Conservation (phyloP, 1,140 invertebrate species). For the Dolichoris vasculosae region DNA sequence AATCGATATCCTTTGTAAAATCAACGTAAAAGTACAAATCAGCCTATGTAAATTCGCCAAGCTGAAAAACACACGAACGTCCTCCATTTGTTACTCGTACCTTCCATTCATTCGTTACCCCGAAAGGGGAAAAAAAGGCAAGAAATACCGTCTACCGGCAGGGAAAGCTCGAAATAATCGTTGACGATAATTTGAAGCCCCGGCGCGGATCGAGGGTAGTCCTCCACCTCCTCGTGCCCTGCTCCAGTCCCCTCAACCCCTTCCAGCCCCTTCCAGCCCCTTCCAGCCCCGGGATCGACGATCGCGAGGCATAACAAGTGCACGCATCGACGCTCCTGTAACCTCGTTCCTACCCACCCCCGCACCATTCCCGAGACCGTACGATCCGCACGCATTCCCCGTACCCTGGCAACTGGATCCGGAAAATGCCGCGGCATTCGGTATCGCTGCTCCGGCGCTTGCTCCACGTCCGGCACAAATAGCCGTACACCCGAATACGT, state of each 20-base stretch:
- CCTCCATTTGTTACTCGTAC: background rate
- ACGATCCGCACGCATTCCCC: background rate
- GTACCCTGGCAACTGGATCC: conserved; percentile 27
- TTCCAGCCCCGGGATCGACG: too few species aligned
- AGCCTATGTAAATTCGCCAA: background rate
- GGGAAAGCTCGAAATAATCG: conserved; percentile 15
- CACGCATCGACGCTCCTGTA: conserved; percentile 49
- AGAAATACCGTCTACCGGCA: background rate
- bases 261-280: background rate
- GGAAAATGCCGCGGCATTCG: conserved; percentile 42
- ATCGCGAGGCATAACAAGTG: conserved; percentile 45
- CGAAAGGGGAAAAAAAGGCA: background rate
- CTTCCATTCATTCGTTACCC: background rate
- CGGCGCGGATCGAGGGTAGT: too few species aligned
- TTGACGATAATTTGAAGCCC: conserved; percentile 29
- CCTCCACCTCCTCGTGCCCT: too few species aligned
- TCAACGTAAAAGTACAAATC: background rate
- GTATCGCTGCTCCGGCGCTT: background rate
- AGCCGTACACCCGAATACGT: conserved; percentile 43
- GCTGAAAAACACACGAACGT: background rate
- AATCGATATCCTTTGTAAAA: too few species aligned
- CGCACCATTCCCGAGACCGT: background rate
- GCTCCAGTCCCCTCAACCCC: background rate
- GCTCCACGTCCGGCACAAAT: conserved; percentile 42
- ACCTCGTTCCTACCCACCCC: conserved; percentile 27